Evolutionary conservation across 2,888 invertebrate genomes (phyloP).

Genomic region (Matsumyia berberina): DNA sequence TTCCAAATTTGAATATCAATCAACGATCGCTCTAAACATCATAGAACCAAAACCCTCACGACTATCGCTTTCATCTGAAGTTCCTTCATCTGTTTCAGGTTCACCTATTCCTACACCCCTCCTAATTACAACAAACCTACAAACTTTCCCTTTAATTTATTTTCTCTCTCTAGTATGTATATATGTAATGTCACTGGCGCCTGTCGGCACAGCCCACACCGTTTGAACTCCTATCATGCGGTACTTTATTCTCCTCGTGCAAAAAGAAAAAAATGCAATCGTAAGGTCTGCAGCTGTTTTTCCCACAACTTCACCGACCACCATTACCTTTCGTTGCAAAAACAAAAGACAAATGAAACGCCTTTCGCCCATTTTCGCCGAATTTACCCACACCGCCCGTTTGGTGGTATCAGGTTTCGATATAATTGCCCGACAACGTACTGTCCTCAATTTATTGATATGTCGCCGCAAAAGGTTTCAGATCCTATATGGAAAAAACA

Average conservation of each 20-base stretch:
- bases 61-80: background rate
- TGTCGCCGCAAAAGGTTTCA: constrained; percentile 60
- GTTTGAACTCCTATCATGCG: constrained; percentile 8
- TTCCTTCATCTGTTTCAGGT: background rate
- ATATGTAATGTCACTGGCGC: constrained; percentile 41
- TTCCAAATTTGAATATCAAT: too few relatives aligned
- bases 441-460: constrained; percentile 65
- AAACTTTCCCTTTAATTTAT: constrained; percentile 50
- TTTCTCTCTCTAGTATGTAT: constrained; percentile 27
- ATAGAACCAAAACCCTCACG: background rate
- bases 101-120: constrained; percentile 23
- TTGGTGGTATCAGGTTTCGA: constrained; percentile 60
- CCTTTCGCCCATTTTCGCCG: constrained; percentile 58
- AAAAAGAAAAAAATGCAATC: constrained; percentile 58
- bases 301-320: constrained; percentile 50
- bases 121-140: constrained; percentile 23
- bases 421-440: constrained; percentile 73
- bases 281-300: constrained; percentile 72
- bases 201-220: constrained; percentile 22
- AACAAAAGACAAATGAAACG: constrained; percentile 20
- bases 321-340: constrained; percentile 26
- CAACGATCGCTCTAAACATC: background rate
- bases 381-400: constrained; percentile 44
- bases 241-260: constrained; percentile 25
- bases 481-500: constrained; percentile 27